Evolutionary conservation across 1,140 invertebrate species (phyloP), one percentile per base, ranked within the genome.

Genomic region (Panagrolaimus sp.): DNA sequence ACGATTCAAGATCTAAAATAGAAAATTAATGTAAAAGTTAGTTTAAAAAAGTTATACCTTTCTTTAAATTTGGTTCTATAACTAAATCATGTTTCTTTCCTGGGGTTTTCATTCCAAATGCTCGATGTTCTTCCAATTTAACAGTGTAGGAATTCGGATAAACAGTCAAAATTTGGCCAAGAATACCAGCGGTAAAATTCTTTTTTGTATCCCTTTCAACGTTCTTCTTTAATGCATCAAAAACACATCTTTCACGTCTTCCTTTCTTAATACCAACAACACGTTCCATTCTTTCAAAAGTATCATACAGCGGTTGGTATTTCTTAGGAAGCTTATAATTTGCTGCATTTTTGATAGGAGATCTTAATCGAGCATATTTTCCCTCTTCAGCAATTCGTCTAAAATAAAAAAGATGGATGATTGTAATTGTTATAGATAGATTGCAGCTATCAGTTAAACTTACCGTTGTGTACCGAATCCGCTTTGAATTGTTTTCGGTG

Each of bases 1-100:
- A 58, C 10, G 52, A 58, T 58, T 58, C 52, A 12, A 58, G n/a
- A 21, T 58, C 52, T 58, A 14, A 58, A 58, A 58, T 21, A 26
- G 3, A 21, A 21, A 58, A 10, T 21, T 58, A 10, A 12, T 10
- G 15, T 21, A 1, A 52, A 52, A 52, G 9, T 9, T 9, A 52
- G 21, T 26, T n/a, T 12, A 26, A 58, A 58, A 15, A 26, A 21
- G 1, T 1, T 2, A 0, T 24, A 58, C 52, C 52, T 14, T 28
- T 28, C 17, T 58, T 3, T 4, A 58, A 28, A 17, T 58, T 58
- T 12, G 52, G 1, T 28, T 24, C 2, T 12, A 21, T 1, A 58
- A 10, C 5, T 28, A 58, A 26, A 14, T 14, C n/a, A 58, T 58
- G 28, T n/a, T 58, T 58, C 17, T 58, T 58, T 12, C 21, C 52